phyloP scores from a whole-genome alignment of 2,797 vertebrate genomes.

The Sebastiscus tertius region DNA sequence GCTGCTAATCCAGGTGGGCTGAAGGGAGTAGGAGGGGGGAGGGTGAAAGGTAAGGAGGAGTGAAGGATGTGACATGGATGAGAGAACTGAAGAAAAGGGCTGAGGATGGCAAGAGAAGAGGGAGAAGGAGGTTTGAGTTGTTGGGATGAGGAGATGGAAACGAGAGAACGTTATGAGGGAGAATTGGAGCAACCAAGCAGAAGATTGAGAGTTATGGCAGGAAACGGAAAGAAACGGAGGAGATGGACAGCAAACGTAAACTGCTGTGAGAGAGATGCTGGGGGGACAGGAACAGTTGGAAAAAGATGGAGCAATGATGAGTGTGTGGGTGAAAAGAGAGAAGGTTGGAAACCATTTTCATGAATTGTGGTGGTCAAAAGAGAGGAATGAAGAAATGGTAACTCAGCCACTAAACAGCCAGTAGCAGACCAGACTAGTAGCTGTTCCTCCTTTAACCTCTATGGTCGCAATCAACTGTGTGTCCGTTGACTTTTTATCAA shows the following conservation, averaged over 20 bases:
- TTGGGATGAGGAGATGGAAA: not conserved
- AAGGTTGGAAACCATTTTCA: not conserved
- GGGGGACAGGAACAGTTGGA: not conserved
- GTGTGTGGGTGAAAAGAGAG: not conserved
- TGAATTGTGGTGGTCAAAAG: not conserved
- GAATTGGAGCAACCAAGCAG: slow-evolving; percentile 46
- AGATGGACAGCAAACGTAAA: slow-evolving; percentile 27
- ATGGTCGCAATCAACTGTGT: too few species aligned
- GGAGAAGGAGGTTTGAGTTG: not conserved
- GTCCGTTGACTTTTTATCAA: too few species aligned
- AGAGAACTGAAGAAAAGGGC: slow-evolving; percentile 37
- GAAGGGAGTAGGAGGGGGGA: slow-evolving; percentile 21
- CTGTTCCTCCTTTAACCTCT: too few species aligned
- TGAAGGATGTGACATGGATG: slow-evolving; percentile 47
- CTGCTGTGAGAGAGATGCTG: slow-evolving; percentile 7
- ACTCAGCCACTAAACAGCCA: not conserved
- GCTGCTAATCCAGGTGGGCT: slow-evolving; percentile 66
- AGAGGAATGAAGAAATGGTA: not conserved
- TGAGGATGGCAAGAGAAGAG: slow-evolving; percentile 8
- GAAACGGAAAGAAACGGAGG: not conserved
- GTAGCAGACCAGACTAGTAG: too few species aligned
- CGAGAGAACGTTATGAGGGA: slow-evolving; percentile 5
- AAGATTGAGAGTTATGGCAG: slow-evolving; percentile 20
- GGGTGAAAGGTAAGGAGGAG: slow-evolving; percentile 36
- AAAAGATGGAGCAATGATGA: not conserved